Percentiles rank a stretch among this genome's conserved stretches.
These are phyloP conservation scores for Steinernema khuongi DNA, from an alignment of 1,140 invertebrate genomes.

Conservation along the genomic window DNA sequence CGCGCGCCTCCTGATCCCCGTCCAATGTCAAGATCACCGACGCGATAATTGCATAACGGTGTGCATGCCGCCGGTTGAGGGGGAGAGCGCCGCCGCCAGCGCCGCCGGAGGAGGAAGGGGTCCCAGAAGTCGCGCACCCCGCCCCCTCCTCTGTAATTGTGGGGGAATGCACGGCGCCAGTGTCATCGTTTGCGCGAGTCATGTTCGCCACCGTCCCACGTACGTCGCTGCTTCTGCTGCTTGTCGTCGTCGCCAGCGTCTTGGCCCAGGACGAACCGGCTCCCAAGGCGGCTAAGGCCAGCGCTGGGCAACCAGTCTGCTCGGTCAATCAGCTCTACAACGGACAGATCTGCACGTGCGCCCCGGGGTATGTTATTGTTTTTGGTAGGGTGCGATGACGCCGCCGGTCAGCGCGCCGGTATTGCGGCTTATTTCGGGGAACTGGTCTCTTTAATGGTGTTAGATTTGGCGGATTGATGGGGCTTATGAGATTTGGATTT, in stretches of 20 bases:
- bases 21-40: neutral
- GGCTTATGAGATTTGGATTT: neutral
- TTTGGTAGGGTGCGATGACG: neutral
- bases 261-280: slow-evolving; percentile 30
- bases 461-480: slow-evolving; percentile 17
- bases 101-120: neutral
- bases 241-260: slow-evolving; percentile 20
- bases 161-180: slow-evolving; percentile 7
- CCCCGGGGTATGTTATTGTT: slow-evolving; percentile 42
- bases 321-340: slow-evolving; percentile 46
- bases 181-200: slow-evolving; percentile 14
- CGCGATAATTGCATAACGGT: slow-evolving; percentile 12
- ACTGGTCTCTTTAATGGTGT: neutral
- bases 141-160: neutral
- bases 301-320: slow-evolving; percentile 31
- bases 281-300: neutral
- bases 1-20: neutral
- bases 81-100: neutral
- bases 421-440: slow-evolving; percentile 14
- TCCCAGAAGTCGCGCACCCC: neutral
- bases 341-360: slow-evolving; percentile 50
- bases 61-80: no score
- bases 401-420: neutral
- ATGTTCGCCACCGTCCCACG: slow-evolving; percentile 6
- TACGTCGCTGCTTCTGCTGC: slow-evolving; percentile 20